Evolutionary conservation across 2,888 invertebrate genomes (phyloP), one percentile per base, ranked within the genome.

Genomic region (Alsophila aescularia): DNA sequence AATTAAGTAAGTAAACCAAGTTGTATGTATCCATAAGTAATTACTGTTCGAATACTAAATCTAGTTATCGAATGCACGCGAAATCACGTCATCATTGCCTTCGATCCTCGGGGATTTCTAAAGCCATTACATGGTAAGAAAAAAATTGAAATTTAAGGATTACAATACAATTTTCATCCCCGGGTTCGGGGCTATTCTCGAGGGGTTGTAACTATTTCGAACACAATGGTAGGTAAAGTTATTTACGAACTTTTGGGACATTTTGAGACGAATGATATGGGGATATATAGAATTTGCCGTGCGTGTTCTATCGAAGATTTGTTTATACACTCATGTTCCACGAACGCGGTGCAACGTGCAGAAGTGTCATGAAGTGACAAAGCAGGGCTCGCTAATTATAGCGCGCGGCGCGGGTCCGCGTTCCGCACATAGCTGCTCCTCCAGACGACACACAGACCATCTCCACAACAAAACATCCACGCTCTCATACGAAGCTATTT

Each of bases 311-410:
- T 41, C 52, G 49, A 45, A 53, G 45, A 34, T 24, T 24, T 42
- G 32, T 37, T 3, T 43, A 29, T 43, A 39, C 35, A 12, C 42
- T 40, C 7, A 35, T 13, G 69, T 81, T 79, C 75, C 74, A 70
- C 77, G 76, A 81, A 81, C 71, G 56, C 35, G 57, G 52, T 31
- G 16, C 45, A 45, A 24, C 31, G 60, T 63, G 67, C 72, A 74
- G 75, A 74, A 68, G 70, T 69, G 70, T 66, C 63, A 67, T 49
- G 31, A 65, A 68, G 67, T 70, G 67, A 70, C 75, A 79, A 81
- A 80, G 77, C 77, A 75, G 72, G 72, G 66, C 64, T 61, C 29
- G 73, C 86, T 87, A 87, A 85, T 82, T 78, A 82, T 87, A 87
- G 71, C 55, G 68, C 59, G 54, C 65, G 69, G 56, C 63, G 58